phyloP scores from a whole-genome alignment of 2,888 invertebrate species.

The Bombylius discolor region DNA sequence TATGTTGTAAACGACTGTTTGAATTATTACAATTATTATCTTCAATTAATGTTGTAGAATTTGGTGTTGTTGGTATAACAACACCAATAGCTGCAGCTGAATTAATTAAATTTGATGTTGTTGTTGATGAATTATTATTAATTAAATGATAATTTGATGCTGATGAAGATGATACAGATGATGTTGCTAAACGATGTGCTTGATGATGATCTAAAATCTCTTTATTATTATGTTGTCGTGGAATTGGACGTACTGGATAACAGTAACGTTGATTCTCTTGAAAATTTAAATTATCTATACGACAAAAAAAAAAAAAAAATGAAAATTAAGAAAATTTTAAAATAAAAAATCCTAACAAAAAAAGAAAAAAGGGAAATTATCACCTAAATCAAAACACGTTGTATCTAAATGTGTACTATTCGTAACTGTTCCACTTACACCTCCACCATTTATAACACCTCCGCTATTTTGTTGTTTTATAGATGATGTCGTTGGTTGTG shows the following conservation, averaged over 20 bases:
- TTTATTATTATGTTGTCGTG: slow-evolving; percentile 19
- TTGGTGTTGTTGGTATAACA: slow-evolving; percentile 29
- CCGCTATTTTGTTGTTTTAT: slow-evolving; percentile 11
- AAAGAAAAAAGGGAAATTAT: slow-evolving; percentile 2
- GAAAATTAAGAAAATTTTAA: neutral
- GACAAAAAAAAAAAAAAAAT: neutral
- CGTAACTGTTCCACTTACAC: neutral
- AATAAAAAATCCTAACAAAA: too few relatives aligned
- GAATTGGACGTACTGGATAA: slow-evolving; percentile 34
- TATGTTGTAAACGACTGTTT: slow-evolving; percentile 19
- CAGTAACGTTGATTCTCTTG: slow-evolving; percentile 33
- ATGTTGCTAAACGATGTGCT: slow-evolving; percentile 8
- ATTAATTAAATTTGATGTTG: slow-evolving; percentile 12
- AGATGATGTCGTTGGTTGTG: neutral
- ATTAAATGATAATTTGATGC: slow-evolving; percentile 8
- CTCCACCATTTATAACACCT: too few relatives aligned
- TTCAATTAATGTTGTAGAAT: slow-evolving; percentile 9
- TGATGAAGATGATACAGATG: slow-evolving; percentile 4
- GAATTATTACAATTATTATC: slow-evolving; percentile 4
- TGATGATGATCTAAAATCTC: slow-evolving; percentile 12
- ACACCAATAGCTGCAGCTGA: slow-evolving; percentile 24
- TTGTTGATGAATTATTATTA: neutral
- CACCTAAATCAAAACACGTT: slow-evolving; percentile 21
- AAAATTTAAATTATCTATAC: slow-evolving; percentile 19
- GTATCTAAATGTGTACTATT: slow-evolving; percentile 13